Percentiles rank a stretch among this genome's conserved stretches.
Evolutionary conservation across 1,140 invertebrate genomes (phyloP).

Genomic region (Bursaphelenchus mucronatus): DNA sequence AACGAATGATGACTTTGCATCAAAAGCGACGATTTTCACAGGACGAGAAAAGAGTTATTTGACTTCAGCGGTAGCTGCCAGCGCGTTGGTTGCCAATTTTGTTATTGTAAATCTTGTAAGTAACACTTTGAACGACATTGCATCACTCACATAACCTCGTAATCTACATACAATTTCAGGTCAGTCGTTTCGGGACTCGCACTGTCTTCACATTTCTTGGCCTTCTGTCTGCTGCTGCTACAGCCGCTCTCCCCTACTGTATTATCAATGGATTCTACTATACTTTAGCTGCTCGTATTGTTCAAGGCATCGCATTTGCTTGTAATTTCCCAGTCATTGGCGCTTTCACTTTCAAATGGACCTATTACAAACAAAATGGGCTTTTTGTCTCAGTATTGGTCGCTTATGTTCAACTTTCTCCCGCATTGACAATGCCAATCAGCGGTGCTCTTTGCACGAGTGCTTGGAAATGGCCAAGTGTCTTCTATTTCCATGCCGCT

Average conservation of each 20-base stretch:
- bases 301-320: constrained; percentile 49
- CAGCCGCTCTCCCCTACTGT: constrained; percentile 33
- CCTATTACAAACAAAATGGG: constrained; percentile 50
- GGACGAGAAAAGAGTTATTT: constrained; percentile 21
- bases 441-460: constrained; percentile 45
- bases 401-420: constrained; percentile 48
- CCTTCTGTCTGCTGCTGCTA: constrained; percentile 39
- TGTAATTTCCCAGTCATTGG: constrained; percentile 50
- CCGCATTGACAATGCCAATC: constrained; percentile 53
- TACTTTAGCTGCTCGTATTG: constrained; percentile 27
- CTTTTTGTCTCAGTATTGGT: constrained; percentile 46
- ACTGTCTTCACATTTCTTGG: constrained; percentile 41
- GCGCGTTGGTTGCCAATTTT: constrained; percentile 46
- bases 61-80: constrained; percentile 39
- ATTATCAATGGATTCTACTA: constrained; percentile 43
- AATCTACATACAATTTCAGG: neutral
- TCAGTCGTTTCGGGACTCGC: constrained; percentile 35
- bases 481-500: constrained; percentile 56
- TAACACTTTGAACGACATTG: neutral
- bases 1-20: neutral
- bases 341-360: constrained; percentile 43
- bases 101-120: constrained; percentile 35
- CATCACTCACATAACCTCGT: too few relatives aligned
- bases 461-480: constrained; percentile 48
- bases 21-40: constrained; percentile 29